Evolutionary conservation across 2,888 invertebrate species (phyloP).

Genomic region (Hedychridium roseum): DNA sequence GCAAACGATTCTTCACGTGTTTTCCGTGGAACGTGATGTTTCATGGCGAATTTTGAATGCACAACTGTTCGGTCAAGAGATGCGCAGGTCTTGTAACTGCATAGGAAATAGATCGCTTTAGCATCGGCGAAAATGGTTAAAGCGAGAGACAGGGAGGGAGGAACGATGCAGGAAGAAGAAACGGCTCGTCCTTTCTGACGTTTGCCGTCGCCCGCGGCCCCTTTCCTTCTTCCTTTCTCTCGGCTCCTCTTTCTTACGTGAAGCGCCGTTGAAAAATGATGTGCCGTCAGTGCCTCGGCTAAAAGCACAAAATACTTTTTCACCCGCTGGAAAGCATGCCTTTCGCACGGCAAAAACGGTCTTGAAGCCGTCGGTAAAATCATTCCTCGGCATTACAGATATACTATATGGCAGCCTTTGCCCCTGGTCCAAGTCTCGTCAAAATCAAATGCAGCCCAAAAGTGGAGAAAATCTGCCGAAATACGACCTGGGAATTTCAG

Average conservation of each 20-base stretch:
- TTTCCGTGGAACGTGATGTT: too few species aligned
- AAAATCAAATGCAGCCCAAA: too few species aligned
- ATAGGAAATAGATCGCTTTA: too few species aligned
- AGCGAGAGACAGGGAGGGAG: constrained; percentile 51
- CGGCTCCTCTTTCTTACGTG: constrained; percentile 15
- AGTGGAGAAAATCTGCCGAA: too few species aligned
- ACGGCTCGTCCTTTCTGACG: constrained; percentile 34
- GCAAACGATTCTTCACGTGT: too few species aligned
- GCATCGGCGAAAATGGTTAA: constrained; percentile 22
- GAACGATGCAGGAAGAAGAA: constrained; percentile 54
- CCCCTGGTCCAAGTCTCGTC: too few species aligned
- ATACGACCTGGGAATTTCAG: too few species aligned
- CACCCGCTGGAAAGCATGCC: constrained; percentile 45
- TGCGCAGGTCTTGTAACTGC: too few species aligned
- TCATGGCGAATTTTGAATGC: too few species aligned
- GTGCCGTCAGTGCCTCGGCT: constrained; percentile 49
- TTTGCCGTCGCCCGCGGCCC: constrained; percentile 46
- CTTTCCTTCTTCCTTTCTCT: constrained; percentile 13
- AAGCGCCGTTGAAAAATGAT: constrained; percentile 61
- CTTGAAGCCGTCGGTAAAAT: constrained; percentile 23
- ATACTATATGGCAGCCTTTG: not conserved
- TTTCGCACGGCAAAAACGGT: constrained; percentile 24
- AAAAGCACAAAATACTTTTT: constrained; percentile 54
- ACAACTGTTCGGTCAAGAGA: too few species aligned
- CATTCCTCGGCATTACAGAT: not conserved